phyloP scores from a whole-genome alignment of 35 echinoderm and acorn worm species.

The Eucidaris tribuloides region DNA sequence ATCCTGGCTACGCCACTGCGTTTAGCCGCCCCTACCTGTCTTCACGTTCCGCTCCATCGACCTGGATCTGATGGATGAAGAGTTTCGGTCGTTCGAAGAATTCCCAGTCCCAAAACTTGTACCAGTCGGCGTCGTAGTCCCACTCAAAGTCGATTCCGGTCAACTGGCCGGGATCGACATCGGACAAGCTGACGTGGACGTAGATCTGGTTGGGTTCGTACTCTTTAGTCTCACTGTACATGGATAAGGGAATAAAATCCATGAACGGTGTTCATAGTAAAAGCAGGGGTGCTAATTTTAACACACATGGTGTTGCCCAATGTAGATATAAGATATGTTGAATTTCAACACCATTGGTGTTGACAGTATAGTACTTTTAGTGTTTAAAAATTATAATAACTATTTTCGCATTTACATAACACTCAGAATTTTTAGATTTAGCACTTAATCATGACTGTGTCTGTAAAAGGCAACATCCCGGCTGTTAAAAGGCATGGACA shows the following conservation, averaged over 20 bases:
- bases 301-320: no score
- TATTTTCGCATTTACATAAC: not conserved
- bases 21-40: no score
- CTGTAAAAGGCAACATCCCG: no score
- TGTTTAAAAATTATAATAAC: not conserved
- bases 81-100: conserved; percentile 62
- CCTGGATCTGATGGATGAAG: conserved; percentile 61
- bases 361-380: not conserved
- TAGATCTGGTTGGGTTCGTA: not conserved
- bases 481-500: no score
- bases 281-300: no score
- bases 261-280: not conserved
- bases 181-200: not conserved
- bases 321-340: no score
- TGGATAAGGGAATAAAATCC: not conserved
- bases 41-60: no score
- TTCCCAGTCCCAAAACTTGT: conserved; percentile 88
- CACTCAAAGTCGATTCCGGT: conserved; percentile 64
- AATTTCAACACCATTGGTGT: no score
- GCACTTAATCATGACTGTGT: no score
- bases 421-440: no score
- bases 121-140: conserved; percentile 80
- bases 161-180: conserved; percentile 30
- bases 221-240: not conserved
- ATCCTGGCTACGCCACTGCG: no score